Evolutionary conservation across 2,113 vertebrate genomes (phyloP).

Genomic region (Chloropsis cyanopogon): DNA sequence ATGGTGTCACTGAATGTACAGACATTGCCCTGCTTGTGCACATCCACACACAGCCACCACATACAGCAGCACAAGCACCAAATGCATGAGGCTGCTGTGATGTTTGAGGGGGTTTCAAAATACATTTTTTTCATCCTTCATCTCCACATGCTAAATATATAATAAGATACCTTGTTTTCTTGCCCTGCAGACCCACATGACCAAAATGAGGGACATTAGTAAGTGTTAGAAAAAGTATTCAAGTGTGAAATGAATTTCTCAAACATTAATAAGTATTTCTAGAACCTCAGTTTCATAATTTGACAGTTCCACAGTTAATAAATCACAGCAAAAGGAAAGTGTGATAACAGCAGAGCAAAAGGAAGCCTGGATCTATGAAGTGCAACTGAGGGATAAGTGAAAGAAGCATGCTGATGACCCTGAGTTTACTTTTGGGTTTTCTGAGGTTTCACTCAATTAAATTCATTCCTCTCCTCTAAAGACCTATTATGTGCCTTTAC

Average conservation of each 20-base stretch:
- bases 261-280: constrained; percentile 58
- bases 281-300: constrained; percentile 55
- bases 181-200: constrained; percentile 55
- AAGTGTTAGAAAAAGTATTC: constrained; percentile 71
- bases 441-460: constrained; percentile 51
- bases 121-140: constrained; percentile 4
- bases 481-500: constrained; percentile 46
- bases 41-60: not conserved
- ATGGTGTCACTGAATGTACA: constrained; percentile 30
- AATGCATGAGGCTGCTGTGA: not conserved
- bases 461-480: constrained; percentile 53
- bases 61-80: not conserved
- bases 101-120: constrained; percentile 8
- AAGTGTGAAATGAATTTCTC: constrained; percentile 71
- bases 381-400: constrained; percentile 50
- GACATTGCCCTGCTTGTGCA: constrained; percentile 8
- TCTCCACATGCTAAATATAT: constrained; percentile 43
- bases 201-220: constrained; percentile 64
- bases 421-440: constrained; percentile 41
- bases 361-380: constrained; percentile 49
- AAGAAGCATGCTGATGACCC: constrained; percentile 43
- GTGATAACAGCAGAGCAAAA: constrained; percentile 56
- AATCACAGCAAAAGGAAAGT: constrained; percentile 62
- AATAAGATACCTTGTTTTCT: constrained; percentile 63
- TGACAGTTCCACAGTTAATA: constrained; percentile 71